Evolutionary conservation across 2,797 vertebrate genomes (phyloP).

Genomic region (Ptychadena robeensis): DNA sequence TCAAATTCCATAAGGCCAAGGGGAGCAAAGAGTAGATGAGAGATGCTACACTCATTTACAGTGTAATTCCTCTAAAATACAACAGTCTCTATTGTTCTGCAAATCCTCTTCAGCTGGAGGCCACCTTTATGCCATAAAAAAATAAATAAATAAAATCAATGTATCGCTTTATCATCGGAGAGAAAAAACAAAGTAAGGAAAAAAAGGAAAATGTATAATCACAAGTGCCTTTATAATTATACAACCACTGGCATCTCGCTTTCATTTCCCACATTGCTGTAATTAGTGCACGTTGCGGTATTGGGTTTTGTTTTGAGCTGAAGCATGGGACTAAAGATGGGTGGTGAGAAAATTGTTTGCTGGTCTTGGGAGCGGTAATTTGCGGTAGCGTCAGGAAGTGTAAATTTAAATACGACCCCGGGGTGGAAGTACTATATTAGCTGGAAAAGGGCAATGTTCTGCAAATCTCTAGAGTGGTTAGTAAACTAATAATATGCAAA

Average conservation of each 20-base stretch:
- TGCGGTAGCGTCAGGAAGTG: conserved; percentile 5
- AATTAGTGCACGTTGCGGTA: neutral
- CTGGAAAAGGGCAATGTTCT: conserved; percentile 21
- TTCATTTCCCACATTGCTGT: neutral
- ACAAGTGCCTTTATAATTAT: neutral
- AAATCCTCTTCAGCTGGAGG: too few species aligned
- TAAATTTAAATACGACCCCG: conserved; percentile 27
- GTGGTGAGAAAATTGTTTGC: conserved; percentile 15
- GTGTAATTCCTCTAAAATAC: neutral
- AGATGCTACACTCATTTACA: too few species aligned
- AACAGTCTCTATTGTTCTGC: too few species aligned
- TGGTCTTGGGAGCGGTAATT: conserved; percentile 22
- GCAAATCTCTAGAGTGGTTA: conserved; percentile 16
- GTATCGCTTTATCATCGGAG: neutral
- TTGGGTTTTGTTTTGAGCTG: neutral
- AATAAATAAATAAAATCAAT: too few species aligned
- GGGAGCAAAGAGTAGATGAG: too few species aligned
- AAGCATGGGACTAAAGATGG: neutral
- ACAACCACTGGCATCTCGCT: neutral
- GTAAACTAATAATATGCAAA: conserved; percentile 36
- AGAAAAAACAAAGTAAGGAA: too few species aligned
- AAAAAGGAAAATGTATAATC: neutral
- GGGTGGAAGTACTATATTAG: conserved; percentile 4
- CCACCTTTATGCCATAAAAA: neutral
- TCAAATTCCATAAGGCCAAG: too few species aligned